Evolutionary conservation across 1,140 invertebrate species (phyloP), one percentile per base, ranked within the genome.

Genomic region (Trichogramma pretiosum): DNA sequence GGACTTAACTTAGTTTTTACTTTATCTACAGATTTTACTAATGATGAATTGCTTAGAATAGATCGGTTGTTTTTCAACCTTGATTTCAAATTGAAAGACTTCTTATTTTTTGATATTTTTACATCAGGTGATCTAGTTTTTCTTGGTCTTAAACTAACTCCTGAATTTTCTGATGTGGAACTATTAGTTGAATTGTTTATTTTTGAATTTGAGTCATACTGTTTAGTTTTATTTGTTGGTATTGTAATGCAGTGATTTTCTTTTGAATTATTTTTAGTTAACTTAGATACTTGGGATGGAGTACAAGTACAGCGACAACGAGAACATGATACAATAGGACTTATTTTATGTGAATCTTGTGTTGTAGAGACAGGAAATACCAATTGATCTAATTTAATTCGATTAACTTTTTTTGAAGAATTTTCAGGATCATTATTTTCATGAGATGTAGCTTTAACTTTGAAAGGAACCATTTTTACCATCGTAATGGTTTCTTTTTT

Each of bases 391-490:
- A 42, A 30, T 26, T 10, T 17, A 2, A 49, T 22, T 17, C 30
- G 10, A 18, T 13, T 32, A 16, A 21, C 3, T 23, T 33, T 13
- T 26, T 18, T 23, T 32, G 9, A 10, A 28, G 10, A 8, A n/a
- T 11, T 34, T 34, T 16, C 4, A 7, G 37, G 1, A 34, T 41
- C 9, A 16, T 11, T 30, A 11, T 33, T 56, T 32, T 69, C 61
- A 2, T 53, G 49, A 1, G 58, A 62, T 33, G 68, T 64, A 5
- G 56, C 38, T 52, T 69, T 68, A 3, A 68, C 62, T 45, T 65
- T 68, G 13, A 67, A 51, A 19, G 57, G 63, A 19, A 60, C 58
- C 47, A 70, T 64, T 1, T 68, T 64, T 14, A 70, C 67, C 68
- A 70, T 69, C 5, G 68, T 67, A 23, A 57, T 54, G 3, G 53